phyloP scores from a whole-genome alignment of 2,113 vertebrate genomes.

The Athene cunicularia region DNA sequence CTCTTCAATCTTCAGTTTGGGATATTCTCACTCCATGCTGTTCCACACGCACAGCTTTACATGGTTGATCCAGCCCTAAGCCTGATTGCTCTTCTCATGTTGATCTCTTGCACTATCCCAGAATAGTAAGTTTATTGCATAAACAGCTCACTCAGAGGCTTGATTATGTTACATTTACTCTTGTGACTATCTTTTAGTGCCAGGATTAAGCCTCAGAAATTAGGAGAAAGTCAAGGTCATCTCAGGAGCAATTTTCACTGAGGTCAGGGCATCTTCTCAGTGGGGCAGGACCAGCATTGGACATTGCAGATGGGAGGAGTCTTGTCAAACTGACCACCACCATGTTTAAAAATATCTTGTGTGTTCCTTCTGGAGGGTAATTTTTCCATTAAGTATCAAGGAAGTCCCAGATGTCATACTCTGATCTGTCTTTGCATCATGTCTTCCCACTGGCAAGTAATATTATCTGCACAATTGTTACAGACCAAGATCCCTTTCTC shows the following conservation, averaged over 20 bases:
- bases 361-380: not conserved
- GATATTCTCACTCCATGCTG: not conserved
- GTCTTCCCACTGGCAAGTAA: not conserved
- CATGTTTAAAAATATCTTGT: not conserved
- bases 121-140: not conserved
- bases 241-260: not conserved
- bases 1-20: not conserved
- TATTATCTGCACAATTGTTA: not conserved
- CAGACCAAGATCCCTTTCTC: not conserved
- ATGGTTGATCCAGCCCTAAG: not conserved
- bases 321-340: not conserved
- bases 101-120: not conserved
- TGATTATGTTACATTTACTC: not conserved
- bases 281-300: fast-evolving
- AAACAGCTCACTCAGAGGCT: not conserved
- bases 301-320: not conserved
- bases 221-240: not conserved
- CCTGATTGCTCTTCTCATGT: not conserved
- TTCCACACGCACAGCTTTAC: not conserved
- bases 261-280: not conserved
- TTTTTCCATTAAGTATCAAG: not conserved
- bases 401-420: not conserved
- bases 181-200: not conserved
- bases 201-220: not conserved
- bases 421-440: not conserved